A percentile compares a stretch with the other conserved stretches of the same genome.
These are phyloP conservation scores for Dromiciops gliroides DNA, from an alignment of 2,113 vertebrate species.

Conservation along the genomic window DNA sequence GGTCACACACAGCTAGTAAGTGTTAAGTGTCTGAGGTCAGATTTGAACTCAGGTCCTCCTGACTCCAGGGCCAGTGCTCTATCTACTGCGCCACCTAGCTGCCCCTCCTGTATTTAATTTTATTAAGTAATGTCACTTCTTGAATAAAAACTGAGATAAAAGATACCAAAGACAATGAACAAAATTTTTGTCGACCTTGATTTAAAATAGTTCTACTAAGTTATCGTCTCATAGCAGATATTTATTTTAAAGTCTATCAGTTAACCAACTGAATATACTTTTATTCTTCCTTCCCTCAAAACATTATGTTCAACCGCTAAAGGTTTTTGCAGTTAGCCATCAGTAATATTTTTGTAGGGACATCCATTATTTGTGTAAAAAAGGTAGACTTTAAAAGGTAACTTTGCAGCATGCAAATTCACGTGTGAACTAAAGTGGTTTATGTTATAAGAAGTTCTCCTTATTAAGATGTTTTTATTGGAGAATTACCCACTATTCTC, in stretches of 20 bases:
- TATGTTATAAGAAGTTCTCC: slow-evolving; percentile 61
- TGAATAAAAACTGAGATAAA: slow-evolving; percentile 48
- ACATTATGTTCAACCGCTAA: slow-evolving; percentile 7
- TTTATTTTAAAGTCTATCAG: slow-evolving; percentile 9
- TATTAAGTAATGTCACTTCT: slow-evolving; percentile 45
- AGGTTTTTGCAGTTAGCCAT: slow-evolving; percentile 43
- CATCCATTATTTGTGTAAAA: slow-evolving; percentile 61
- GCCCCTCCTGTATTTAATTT: slow-evolving; percentile 32
- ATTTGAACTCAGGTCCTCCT: no score
- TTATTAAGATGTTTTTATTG: slow-evolving; percentile 50
- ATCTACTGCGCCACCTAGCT: no score
- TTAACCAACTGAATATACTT: slow-evolving; percentile 20
- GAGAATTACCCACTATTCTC: slow-evolving; percentile 60
- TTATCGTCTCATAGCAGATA: background rate
- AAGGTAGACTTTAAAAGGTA: slow-evolving; percentile 42
- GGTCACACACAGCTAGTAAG: no score
- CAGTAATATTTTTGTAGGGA: slow-evolving; percentile 49
- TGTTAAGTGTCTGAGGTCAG: no score
- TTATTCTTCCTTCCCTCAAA: background rate
- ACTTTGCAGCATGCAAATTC: slow-evolving; percentile 51
- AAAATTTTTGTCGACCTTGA: slow-evolving; percentile 47
- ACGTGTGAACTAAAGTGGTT: slow-evolving; percentile 43
- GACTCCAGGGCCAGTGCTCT: no score
- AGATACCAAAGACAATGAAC: slow-evolving; percentile 14
- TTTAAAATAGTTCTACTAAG: slow-evolving; percentile 46